These are phyloP conservation scores for Amazona vittata DNA, from an alignment of 2,113 vertebrate species.

Conservation along the genomic window DNA sequence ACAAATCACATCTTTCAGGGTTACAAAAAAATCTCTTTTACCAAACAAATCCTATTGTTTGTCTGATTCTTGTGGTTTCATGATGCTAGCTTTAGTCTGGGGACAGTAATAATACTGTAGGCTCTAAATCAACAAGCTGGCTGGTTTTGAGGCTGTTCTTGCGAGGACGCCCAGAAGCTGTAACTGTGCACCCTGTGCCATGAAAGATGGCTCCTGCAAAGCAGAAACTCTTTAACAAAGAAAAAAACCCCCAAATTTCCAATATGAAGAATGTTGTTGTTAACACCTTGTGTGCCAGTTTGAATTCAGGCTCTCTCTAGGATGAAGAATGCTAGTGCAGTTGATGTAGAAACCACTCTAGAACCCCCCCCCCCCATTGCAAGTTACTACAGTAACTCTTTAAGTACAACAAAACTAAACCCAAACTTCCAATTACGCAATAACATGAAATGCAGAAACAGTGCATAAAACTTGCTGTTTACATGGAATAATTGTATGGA, in stretches of 20 bases:
- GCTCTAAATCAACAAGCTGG: neutral
- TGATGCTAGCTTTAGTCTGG: neutral
- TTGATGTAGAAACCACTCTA: neutral
- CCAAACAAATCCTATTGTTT: conserved; percentile 21
- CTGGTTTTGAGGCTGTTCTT: neutral
- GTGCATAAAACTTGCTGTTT: neutral
- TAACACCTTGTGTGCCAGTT: neutral
- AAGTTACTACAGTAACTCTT: neutral
- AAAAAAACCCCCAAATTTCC: accelerated
- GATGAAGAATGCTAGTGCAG: neutral
- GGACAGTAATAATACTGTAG: neutral
- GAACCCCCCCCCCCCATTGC: neutral
- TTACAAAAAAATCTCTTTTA: neutral
- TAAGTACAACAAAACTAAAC: neutral
- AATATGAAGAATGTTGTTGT: neutral
- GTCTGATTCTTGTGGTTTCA: conserved; percentile 14
- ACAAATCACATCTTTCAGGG: neutral
- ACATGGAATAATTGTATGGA: neutral
- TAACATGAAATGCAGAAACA: neutral
- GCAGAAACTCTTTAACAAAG: neutral
- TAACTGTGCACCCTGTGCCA: neutral
- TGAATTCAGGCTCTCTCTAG: neutral
- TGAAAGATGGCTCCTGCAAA: neutral
- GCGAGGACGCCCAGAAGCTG: neutral
- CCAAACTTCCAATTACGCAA: neutral